Evolutionary conservation across 2,797 vertebrate genomes (phyloP).

Genomic region (Alosa sapidissima): DNA sequence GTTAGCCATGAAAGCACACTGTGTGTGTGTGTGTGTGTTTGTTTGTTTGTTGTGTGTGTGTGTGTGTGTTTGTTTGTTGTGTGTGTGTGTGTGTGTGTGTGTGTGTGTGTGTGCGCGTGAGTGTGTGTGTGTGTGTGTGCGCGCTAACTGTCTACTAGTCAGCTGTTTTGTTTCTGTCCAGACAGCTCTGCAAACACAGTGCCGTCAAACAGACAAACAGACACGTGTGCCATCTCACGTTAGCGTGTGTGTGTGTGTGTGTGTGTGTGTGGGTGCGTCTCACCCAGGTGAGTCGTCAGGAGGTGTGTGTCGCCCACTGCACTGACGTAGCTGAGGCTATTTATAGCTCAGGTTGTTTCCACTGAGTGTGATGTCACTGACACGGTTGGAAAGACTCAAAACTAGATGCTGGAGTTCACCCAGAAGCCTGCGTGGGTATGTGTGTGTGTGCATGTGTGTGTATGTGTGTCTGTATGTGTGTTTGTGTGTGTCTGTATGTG

Average conservation of each 20-base stretch:
- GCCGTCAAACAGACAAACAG: not conserved
- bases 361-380: conserved; percentile 45
- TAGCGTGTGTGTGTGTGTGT: not conserved
- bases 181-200: not conserved
- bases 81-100: not conserved
- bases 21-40: not conserved
- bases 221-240: not conserved
- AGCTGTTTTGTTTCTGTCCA: not conserved
- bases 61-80: not conserved
- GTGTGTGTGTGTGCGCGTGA: not conserved
- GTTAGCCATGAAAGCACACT: too few species aligned
- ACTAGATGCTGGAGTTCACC: not conserved
- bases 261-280: not conserved
- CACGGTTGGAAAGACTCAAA: conserved; percentile 30
- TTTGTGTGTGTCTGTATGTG: not conserved
- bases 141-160: too few species aligned
- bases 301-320: conserved; percentile 18
- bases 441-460: not conserved
- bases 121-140: not conserved
- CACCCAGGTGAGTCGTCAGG: conserved; percentile 40
- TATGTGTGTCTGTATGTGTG: not conserved
- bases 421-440: conserved; percentile 26
- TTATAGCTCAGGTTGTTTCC: conserved; percentile 49
- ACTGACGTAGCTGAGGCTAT: conserved; percentile 39
- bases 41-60: not conserved